Conservation (phyloP, 1,140 invertebrate species). For the Ganaspis sp. region DNA sequence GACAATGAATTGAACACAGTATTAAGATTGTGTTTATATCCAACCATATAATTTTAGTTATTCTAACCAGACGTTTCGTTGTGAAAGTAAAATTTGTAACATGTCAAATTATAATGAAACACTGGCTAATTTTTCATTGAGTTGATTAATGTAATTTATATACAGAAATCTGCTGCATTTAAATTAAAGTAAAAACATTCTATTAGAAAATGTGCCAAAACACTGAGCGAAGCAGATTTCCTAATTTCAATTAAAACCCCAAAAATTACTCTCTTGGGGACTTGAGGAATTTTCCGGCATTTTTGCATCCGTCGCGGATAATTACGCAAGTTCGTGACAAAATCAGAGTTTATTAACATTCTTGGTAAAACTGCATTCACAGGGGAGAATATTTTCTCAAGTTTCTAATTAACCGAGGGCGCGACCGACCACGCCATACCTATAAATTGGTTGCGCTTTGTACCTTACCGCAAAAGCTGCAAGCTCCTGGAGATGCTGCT, state of each 20-base stretch:
- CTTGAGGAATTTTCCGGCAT: slow-evolving; percentile 40
- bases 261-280: slow-evolving; percentile 37
- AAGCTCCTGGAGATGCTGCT: slow-evolving; percentile 19
- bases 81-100: too few relatives aligned
- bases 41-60: too few relatives aligned
- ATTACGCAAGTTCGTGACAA: slow-evolving; percentile 34
- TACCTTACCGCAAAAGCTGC: slow-evolving; percentile 19
- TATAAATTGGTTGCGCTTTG: slow-evolving; percentile 41
- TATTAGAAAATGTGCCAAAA: slow-evolving; percentile 35
- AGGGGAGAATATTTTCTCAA: slow-evolving; percentile 45
- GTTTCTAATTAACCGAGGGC: slow-evolving; percentile 49
- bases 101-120: too few relatives aligned
- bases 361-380: slow-evolving; percentile 36
- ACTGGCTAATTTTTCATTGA: too few relatives aligned
- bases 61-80: too few relatives aligned
- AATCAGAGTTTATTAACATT: slow-evolving; percentile 49
- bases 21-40: too few relatives aligned
- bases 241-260: slow-evolving; percentile 40
- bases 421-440: slow-evolving; percentile 39
- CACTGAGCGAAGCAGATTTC: slow-evolving; percentile 8
- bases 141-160: too few relatives aligned
- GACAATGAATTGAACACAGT: too few relatives aligned
- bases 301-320: slow-evolving; percentile 39
- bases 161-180: too few relatives aligned
- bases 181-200: slow-evolving; percentile 3